Evolutionary conservation across 2,888 invertebrate species (phyloP).

Genomic region (Invenusta paracnida): DNA sequence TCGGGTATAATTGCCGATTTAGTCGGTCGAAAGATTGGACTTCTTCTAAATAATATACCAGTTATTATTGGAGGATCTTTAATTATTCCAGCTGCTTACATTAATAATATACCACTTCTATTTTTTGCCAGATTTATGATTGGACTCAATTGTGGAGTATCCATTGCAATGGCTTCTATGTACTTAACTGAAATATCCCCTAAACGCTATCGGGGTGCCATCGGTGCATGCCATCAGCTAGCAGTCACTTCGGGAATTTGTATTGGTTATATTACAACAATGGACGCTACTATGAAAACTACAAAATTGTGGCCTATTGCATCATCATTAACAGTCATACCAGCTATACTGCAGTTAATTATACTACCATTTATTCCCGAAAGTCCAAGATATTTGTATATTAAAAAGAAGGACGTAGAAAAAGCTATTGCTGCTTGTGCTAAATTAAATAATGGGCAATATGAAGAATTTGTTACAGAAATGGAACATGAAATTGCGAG

Average conservation of each 20-base stretch:
- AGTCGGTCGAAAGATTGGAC: slow-evolving; percentile 75
- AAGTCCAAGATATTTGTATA: slow-evolving; percentile 87
- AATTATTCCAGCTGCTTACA: not conserved
- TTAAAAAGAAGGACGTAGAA: slow-evolving; percentile 82
- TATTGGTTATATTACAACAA: slow-evolving; percentile 80
- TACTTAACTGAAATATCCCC: slow-evolving; percentile 85
- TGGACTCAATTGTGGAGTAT: slow-evolving; percentile 91
- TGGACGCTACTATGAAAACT: slow-evolving; percentile 87
- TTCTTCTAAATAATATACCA: slow-evolving; percentile 80
- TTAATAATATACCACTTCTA: slow-evolving; percentile 79
- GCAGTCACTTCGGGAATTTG: slow-evolving; percentile 91
- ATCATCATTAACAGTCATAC: slow-evolving; percentile 81
- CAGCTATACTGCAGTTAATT: slow-evolving; percentile 81
- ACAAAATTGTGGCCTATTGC: slow-evolving; percentile 88
- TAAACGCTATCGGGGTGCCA: slow-evolving; percentile 72
- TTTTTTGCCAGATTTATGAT: slow-evolving; percentile 93
- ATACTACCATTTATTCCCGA: slow-evolving; percentile 90
- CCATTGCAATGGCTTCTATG: slow-evolving; percentile 80
- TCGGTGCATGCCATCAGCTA: slow-evolving; percentile 84
- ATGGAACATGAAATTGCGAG: slow-evolving; percentile 15
- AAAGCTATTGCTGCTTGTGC: not conserved
- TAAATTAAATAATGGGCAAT: slow-evolving; percentile 25
- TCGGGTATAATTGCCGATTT: slow-evolving; percentile 93
- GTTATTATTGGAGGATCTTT: slow-evolving; percentile 63
- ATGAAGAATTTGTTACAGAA: slow-evolving; percentile 40